A percentile compares a stretch with the other conserved stretches of the same genome.
These are phyloP conservation scores for Endotricha flammealis DNA, from an alignment of 2,888 invertebrate genomes.

Conservation along the genomic window DNA sequence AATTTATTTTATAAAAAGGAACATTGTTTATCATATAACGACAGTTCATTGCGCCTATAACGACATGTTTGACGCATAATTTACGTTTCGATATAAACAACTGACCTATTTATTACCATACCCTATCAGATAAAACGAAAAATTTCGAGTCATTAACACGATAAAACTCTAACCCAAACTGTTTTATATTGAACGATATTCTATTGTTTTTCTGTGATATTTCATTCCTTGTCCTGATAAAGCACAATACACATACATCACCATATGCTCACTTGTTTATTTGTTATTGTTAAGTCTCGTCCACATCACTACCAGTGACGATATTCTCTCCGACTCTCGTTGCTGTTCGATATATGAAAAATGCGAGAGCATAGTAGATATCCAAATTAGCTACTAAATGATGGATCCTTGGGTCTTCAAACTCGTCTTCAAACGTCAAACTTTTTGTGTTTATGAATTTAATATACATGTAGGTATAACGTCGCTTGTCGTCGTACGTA, in stretches of 20 bases:
- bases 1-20: not conserved
- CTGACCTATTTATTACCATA: constrained; percentile 67
- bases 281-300: no score
- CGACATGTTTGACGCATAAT: constrained; percentile 48
- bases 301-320: no score
- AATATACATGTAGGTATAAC: no score
- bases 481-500: no score
- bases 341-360: no score
- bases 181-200: constrained; percentile 7
- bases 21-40: constrained; percentile 23
- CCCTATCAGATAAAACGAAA: constrained; percentile 55
- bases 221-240: constrained; percentile 24
- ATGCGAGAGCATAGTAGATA: no score
- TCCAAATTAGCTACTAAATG: no score
- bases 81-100: constrained; percentile 49
- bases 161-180: constrained; percentile 7
- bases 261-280: constrained; percentile 35
- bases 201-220: constrained; percentile 18
- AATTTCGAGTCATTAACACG: constrained; percentile 64
- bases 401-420: no score
- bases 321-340: no score
- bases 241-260: constrained; percentile 26
- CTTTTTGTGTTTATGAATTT: no score
- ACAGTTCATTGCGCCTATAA: constrained; percentile 43
- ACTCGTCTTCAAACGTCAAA: no score